Conservation (phyloP, 2,113 vertebrate genomes). For the pig (Sus scrofa) region T2T-Sscrofa CM000812.6:257348001-257348500, state of each 20-base stretch:
- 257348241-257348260: neutral
- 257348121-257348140: neutral
- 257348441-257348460: neutral
- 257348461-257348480: neutral
- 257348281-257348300: neutral
- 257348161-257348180: constrained; percentile 19
- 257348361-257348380: neutral
- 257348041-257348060: constrained; percentile 3
- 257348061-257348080: neutral
- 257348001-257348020: neutral
- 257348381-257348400: neutral
- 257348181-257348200: neutral
- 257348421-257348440: neutral
- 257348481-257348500: neutral
- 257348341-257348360: neutral
- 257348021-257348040: neutral
- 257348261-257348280: neutral
- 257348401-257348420: neutral
- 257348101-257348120: neutral
- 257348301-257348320: neutral
- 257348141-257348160: constrained; percentile 1
- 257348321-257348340: neutral
- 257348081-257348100: constrained; percentile 4
- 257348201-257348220: constrained; percentile 25
- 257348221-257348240: neutral